Evolutionary conservation across 2,888 invertebrate genomes (phyloP), one percentile per base, ranked within the genome.

Genomic region (Mimumesa dahlbomi): DNA sequence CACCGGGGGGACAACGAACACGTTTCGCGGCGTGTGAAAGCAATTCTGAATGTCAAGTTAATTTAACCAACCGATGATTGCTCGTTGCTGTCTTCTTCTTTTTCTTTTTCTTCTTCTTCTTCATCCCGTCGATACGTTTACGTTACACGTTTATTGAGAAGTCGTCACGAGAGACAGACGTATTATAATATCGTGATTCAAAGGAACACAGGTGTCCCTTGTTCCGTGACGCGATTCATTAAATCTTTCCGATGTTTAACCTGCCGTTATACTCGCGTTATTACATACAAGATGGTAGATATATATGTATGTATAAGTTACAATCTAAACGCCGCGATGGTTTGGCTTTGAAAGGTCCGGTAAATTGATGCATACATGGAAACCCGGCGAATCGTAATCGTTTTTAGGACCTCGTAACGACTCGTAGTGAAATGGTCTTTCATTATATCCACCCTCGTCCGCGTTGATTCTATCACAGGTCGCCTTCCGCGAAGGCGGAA

Each of bases 391-490:
- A 54, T 53, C 65, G 48, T 53, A 36, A 43, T 54, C 34, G 14
- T n/a, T 13, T 19, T 19, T 38, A 7, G 25, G 40, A 19, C 34
- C 31, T 18, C 52, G 56, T 25, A 53, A 49, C 36, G 40, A 34
- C 49, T 49, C 36, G 34, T 19, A 56, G 50, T 14, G 31, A 48
- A 52, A 14, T 19, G 16, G 14, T 48, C 46, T 13, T 58, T 58
- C 52, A 42, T 58, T 53, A n/a, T n/a, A 46, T 48, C 57, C 52
- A 53, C 42, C 57, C 52, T 7, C 48, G 16, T 57, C 16, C 21
- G 2, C 9, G 19, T 6, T 40, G 40, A 46, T 56, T 14, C 52
- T 36, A 64, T 68, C 52, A 29, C 4, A n/a, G 43, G 34, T n/a
- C 7, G 5, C 31, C 50, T 64, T 64, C 67, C 16, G 29, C 65